Evolutionary conservation across 2,113 vertebrate species (phyloP).

Genomic region (Ammodytes marinus): DNA sequence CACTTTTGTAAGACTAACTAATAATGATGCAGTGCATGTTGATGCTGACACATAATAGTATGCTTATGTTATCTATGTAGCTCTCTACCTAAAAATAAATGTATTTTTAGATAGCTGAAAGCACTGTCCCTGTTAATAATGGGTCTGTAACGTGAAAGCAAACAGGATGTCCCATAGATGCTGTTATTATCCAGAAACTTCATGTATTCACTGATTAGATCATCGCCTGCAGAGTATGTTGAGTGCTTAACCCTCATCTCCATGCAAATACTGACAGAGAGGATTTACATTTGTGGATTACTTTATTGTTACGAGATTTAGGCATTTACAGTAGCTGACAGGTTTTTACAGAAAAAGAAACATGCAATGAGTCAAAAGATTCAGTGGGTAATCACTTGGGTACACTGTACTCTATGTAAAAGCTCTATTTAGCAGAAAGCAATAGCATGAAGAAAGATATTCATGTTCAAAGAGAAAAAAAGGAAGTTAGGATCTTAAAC

Average conservation of each 20-base stretch:
- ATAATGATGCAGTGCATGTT: not conserved
- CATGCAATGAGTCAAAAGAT: not conserved
- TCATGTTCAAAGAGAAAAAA: not conserved
- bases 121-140: not conserved
- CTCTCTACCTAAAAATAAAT: not conserved
- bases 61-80: not conserved
- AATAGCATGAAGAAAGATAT: not conserved
- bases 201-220: conserved; percentile 4
- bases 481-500: not conserved
- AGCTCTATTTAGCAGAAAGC: not conserved
- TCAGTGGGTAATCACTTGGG: not conserved
- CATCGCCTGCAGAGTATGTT: conserved; percentile 3
- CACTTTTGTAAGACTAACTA: not conserved
- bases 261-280: not conserved
- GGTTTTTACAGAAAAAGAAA: not conserved
- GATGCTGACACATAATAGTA: not conserved
- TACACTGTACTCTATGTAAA: not conserved
- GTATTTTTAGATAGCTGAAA: not conserved
- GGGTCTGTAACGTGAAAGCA: not conserved
- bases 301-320: not conserved
- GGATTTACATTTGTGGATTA: not conserved
- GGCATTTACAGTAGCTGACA: not conserved
- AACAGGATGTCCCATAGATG: not conserved
- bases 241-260: conserved; percentile 4
- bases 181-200: not conserved